Base-by-base conservation (phyloP, 2,888 invertebrate species). In the Dione juno region DNA sequence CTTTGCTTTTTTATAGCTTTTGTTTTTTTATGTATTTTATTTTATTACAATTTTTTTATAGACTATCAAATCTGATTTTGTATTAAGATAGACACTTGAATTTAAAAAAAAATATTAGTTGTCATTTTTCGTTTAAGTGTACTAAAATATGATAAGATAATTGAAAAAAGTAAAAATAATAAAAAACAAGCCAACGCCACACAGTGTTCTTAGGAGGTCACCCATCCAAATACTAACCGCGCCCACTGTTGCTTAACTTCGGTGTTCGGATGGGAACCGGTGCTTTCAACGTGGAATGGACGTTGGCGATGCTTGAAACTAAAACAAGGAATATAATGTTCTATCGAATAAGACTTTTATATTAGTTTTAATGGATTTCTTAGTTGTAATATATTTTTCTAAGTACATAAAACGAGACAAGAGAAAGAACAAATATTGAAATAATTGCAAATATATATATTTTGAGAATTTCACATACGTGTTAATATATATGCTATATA, bases 161-260 rank as follows among this genome's bases (percentile, higher is more conserved):
- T 28, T 3, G 28, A 19, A 0, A 19, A 50, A 19, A 50, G 1
- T 6, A 59, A 3, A 43, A 13, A 19, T 5, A 19, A 14, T 14
- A 43, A 9, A 37, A n/a, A 65, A 67, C 68, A 63, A 37, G 71
- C 69, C 74, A 74, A 74, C 74, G 66, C 69, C 74, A 74, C 75
- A 71, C 77, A 80, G 83, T 82, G 83, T 84, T 84, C 84, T 84
- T 84, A 84, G 82, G 83, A 82, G 84, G 82, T 84, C 83, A 84
- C 83, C 83, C 83, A 84, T 84, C 79, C 77, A 79, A 77, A 77
- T 79, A 79, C 79, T 78, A 77, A 79, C 76, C 78, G 72, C 78
- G 78, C 78, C 77, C 78, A 75, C 81, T 79, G 82, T 81, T 81
- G 81, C 82, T 82, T 82, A 81, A 82, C 81, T 82, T 81, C 81